Conservation (phyloP, 1,140 invertebrate species). For the Homarus americanus region DNA sequence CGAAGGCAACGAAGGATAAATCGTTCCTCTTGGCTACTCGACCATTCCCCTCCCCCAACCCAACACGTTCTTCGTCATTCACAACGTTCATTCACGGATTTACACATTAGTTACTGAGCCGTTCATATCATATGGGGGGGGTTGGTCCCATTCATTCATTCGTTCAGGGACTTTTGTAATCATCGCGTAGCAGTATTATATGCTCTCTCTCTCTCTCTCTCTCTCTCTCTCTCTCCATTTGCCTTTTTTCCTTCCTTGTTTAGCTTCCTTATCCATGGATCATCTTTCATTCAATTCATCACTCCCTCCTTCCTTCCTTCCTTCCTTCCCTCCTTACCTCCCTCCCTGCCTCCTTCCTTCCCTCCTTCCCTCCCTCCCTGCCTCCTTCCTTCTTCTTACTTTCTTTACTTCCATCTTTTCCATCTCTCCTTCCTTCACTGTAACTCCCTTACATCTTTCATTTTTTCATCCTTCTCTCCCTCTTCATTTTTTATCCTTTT, state of each 20-base stretch:
- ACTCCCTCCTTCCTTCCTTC: background rate
- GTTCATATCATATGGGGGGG: background rate
- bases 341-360: background rate
- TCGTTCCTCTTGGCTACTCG: too few species aligned
- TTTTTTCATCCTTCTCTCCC: background rate
- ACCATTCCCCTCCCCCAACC: too few species aligned
- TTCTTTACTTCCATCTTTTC: background rate
- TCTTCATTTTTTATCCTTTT: background rate
- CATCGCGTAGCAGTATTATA: too few species aligned
- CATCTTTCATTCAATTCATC: background rate
- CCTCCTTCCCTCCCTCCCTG: background rate
- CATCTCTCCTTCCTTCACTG: background rate
- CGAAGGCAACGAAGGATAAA: too few species aligned
- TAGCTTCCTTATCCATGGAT: background rate
- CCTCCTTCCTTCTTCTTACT: background rate
- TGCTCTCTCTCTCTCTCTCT: too few species aligned
- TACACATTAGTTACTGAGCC: background rate
- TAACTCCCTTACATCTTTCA: background rate
- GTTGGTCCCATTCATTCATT: background rate
- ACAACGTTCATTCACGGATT: background rate
- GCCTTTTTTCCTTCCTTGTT: background rate
- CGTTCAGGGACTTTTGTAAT: too few species aligned
- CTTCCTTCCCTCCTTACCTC: background rate
- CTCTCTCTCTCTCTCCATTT: too few species aligned
- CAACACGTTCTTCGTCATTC: too few species aligned